Evolutionary conservation across 2,888 invertebrate genomes (phyloP).

Genomic region (Ceriagrion tenellum): DNA sequence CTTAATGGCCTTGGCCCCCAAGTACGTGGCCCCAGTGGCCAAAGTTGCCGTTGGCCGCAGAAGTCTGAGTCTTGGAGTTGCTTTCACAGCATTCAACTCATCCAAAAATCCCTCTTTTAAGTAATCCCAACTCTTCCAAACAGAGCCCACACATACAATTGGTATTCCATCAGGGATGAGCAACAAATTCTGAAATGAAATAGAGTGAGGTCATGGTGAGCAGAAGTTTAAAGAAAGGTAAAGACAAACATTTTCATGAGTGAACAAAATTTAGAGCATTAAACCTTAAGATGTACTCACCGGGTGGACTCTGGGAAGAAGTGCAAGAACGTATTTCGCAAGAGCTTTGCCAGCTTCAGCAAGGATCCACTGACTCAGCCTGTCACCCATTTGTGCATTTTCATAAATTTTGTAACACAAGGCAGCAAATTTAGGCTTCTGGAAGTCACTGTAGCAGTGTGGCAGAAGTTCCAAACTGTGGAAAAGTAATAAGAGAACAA

Average conservation of each 20-base stretch:
- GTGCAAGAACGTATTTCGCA: conserved; percentile 84
- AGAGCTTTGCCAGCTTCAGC: conserved; percentile 84
- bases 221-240: neutral
- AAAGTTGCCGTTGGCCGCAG: conserved; percentile 86
- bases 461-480: conserved; percentile 73
- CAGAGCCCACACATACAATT: conserved; percentile 95
- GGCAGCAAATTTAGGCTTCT: conserved; percentile 89
- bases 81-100: conserved; percentile 76
- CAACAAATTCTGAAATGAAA: conserved; percentile 78
- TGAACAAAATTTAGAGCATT: neutral
- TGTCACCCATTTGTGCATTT: conserved; percentile 86
- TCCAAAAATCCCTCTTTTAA: conserved; percentile 86
- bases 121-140: conserved; percentile 95
- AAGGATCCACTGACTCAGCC: conserved; percentile 86
- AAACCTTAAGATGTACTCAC: conserved; percentile 75
- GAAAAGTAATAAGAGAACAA: conserved; percentile 17
- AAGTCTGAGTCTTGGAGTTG: conserved; percentile 82
- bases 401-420: conserved; percentile 86
- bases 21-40: conserved; percentile 92
- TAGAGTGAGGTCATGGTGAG: no score
- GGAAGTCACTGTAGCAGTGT: conserved; percentile 83
- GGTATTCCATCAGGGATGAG: conserved; percentile 82
- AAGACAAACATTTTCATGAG: neutral
- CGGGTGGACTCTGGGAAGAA: conserved; percentile 82
- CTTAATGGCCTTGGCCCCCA: conserved; percentile 87